Evolutionary conservation across 2,113 vertebrate species (phyloP), one percentile per base, ranked within the genome.

Genomic region (Cyprinodon brontotheroides): DNA sequence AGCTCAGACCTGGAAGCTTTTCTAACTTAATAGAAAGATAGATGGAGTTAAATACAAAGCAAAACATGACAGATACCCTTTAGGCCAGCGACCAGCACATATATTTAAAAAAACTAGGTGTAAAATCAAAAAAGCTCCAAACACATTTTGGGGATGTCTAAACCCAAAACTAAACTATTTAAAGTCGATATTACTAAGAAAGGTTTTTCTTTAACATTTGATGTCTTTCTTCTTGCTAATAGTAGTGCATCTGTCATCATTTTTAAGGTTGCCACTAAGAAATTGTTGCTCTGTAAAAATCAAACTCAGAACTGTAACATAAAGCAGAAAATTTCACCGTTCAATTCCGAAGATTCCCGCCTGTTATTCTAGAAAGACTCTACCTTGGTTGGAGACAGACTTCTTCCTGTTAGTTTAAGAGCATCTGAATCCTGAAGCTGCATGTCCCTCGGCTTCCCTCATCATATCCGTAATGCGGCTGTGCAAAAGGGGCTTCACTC

Each of bases 401-500:
- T 48, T 29, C 43, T 72, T 64, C 47, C 47, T 65, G 61, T 62
- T 37, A 29, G 57, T 82, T 38, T 53, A 78, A 20, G 12, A 83
- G 68, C 61, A 53, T 77, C 64, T 53, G 47, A 73, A 48, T 66
- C 66, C 38, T 66, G 60, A 65, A 77, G 68, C 70, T 71, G 61
- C 8, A n/a, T 36, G 39, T 79, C 81, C 77, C 79, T 62, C 74
- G 62, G 78, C 81, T 70, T 61, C 71, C 68, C 76, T 89, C 82
- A 87, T 89, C 81, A 86, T 74, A 45, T 65, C 76, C 3, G 11
- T 89, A 84, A 89, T 86, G 77, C 75, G 87, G 65, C 84, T 64
- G 47, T 41, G 69, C 75, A 78, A 66, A 75, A 89, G 89, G 68
- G 86, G 66, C 79, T 75, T 74, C 60, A 68, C 74, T 80, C 75